Percentiles rank a stretch among this genome's conserved stretches.
Evolutionary conservation across 2,797 vertebrate genomes (phyloP).

Genomic region (Syngnathus acus): DNA sequence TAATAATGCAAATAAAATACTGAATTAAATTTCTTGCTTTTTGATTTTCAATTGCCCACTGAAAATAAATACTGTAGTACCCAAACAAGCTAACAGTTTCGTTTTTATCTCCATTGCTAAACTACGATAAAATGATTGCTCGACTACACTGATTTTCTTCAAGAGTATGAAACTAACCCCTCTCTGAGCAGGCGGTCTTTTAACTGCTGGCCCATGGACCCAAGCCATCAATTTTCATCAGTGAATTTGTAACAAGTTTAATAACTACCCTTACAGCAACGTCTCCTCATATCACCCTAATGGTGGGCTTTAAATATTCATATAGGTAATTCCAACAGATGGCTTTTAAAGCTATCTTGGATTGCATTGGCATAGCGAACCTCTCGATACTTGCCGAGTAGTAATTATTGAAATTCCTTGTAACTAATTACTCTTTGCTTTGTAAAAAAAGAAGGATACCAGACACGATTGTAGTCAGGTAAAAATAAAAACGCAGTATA

Average conservation of each 20-base stretch:
- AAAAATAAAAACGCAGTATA: background rate
- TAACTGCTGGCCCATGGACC: background rate
- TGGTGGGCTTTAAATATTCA: background rate
- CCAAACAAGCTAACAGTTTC: too few species aligned
- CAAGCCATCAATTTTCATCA: slow-evolving; percentile 1
- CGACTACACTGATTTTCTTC: background rate
- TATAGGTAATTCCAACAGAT: background rate
- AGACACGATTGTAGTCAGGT: background rate
- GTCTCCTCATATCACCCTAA: background rate
- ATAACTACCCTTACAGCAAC: background rate
- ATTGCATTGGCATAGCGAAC: background rate
- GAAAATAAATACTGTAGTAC: too few species aligned
- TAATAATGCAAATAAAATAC: too few species aligned
- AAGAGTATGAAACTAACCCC: background rate
- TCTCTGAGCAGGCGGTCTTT: background rate
- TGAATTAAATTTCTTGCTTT: too few species aligned
- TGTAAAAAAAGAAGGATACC: background rate
- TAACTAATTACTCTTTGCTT: background rate
- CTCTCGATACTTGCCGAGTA: too few species aligned
- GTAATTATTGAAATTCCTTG: background rate
- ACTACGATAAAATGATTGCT: too few species aligned
- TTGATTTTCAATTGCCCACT: too few species aligned
- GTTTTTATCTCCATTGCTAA: too few species aligned
- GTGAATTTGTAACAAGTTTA: slow-evolving; percentile 5
- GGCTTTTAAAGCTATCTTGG: background rate